Evolutionary conservation across 2,797 vertebrate species (phyloP).

Genomic region (Orientallactaga sibirica): DNA sequence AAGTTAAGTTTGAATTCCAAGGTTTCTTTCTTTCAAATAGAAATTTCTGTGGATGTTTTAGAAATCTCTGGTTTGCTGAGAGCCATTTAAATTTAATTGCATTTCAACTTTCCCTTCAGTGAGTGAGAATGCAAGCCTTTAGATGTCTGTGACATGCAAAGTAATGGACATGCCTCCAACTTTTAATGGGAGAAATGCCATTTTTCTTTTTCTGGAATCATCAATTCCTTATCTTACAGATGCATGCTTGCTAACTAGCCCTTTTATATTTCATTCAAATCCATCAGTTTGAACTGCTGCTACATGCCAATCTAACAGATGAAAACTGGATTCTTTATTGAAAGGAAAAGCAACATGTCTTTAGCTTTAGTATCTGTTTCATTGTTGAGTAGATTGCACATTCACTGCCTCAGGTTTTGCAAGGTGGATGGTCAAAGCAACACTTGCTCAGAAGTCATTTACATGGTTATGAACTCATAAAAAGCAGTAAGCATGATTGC

Average conservation of each 20-base stretch:
- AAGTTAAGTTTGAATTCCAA: slow-evolving; percentile 57
- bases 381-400: slow-evolving; percentile 54
- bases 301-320: slow-evolving; percentile 59
- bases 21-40: slow-evolving; percentile 42
- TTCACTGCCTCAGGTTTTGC: slow-evolving; percentile 46
- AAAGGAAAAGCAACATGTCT: slow-evolving; percentile 58
- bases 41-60: neutral
- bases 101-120: slow-evolving; percentile 60
- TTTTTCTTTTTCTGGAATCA: slow-evolving; percentile 80
- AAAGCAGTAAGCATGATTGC: slow-evolving; percentile 12
- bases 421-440: slow-evolving; percentile 46
- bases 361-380: slow-evolving; percentile 47
- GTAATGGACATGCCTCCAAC: slow-evolving; percentile 77
- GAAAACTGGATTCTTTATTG: slow-evolving; percentile 68
- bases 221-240: slow-evolving; percentile 84
- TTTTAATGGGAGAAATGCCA: slow-evolving; percentile 65
- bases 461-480: slow-evolving; percentile 24
- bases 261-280: slow-evolving; percentile 80
- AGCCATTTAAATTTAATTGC: slow-evolving; percentile 71
- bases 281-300: slow-evolving; percentile 71
- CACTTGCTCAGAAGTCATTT: slow-evolving; percentile 61
- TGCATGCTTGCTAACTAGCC: slow-evolving; percentile 74
- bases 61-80: slow-evolving; percentile 48
- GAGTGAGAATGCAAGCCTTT: slow-evolving; percentile 61
- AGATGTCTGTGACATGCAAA: slow-evolving; percentile 58